phyloP scores from a whole-genome alignment of 2,888 invertebrate genomes.

The Tiphia femorata region DNA sequence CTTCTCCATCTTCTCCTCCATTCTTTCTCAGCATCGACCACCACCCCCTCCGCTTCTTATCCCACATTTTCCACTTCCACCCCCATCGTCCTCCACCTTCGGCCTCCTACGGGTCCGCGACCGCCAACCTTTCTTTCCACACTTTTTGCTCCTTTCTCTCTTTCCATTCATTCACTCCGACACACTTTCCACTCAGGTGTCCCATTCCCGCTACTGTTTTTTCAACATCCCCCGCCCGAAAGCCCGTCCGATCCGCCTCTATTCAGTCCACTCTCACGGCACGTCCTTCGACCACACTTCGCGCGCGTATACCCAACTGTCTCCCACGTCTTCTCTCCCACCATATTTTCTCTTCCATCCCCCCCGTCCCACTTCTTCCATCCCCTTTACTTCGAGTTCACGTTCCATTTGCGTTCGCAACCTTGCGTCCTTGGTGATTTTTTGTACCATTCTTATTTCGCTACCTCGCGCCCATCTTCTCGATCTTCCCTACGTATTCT shows the following conservation, averaged over 20 bases:
- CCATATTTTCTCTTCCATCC: conserved; percentile 6
- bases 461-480: background rate
- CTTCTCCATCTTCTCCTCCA: too few species aligned
- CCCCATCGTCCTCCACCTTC: conserved; percentile 7
- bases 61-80: conserved; percentile 18
- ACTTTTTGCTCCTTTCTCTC: conserved; percentile 4
- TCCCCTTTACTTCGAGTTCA: conserved; percentile 7
- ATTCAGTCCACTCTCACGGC: conserved; percentile 10
- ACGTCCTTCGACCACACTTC: conserved; percentile 31
- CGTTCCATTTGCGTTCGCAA: background rate
- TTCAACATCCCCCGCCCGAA: background rate
- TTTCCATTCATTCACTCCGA: conserved; percentile 18
- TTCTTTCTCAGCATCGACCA: conserved; percentile 7
- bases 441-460: background rate
- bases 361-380: conserved; percentile 8
- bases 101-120: background rate
- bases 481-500: conserved; percentile 23
- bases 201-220: conserved; percentile 1
- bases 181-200: conserved; percentile 2
- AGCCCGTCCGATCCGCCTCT: conserved; percentile 9
- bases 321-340: conserved; percentile 17
- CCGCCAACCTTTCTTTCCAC: background rate
- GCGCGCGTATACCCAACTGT: conserved; percentile 21
- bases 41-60: background rate
- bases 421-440: conserved; percentile 5